These are phyloP conservation scores for Eristalinus sepulchralis DNA, from an alignment of 2,888 invertebrate species.

Conservation along the genomic window DNA sequence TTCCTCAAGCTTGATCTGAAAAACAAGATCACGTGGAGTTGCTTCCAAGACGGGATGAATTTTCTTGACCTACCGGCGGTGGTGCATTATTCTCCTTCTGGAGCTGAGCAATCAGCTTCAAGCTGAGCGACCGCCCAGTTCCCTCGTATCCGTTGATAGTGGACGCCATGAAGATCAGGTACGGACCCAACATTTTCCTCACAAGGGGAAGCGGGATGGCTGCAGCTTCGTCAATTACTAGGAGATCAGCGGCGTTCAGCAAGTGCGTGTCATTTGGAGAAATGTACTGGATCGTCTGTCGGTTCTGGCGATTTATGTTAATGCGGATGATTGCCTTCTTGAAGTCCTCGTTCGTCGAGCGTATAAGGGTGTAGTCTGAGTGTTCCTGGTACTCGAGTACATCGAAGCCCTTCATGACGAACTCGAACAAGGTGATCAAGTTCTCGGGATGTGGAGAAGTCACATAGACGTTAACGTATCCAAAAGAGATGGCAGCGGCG, in stretches of 20 bases:
- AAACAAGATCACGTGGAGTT: slow-evolving; percentile 20
- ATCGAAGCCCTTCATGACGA: slow-evolving; percentile 97
- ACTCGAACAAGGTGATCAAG: slow-evolving; percentile 97
- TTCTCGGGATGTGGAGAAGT: slow-evolving; percentile 99
- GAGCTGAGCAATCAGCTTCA: slow-evolving; percentile 96
- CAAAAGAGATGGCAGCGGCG: slow-evolving; percentile 91
- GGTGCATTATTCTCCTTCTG: slow-evolving; percentile 84
- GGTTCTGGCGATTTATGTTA: slow-evolving; percentile 93
- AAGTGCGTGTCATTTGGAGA: slow-evolving; percentile 94
- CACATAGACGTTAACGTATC: slow-evolving; percentile 94
- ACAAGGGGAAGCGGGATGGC: slow-evolving; percentile 98
- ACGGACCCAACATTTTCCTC: slow-evolving; percentile 93
- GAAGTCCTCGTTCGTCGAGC: slow-evolving; percentile 97
- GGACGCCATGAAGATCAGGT: slow-evolving; percentile 96
- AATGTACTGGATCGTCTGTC: slow-evolving; percentile 98
- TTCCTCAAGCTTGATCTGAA: slow-evolving; percentile 91
- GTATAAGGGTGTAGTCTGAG: slow-evolving; percentile 95
- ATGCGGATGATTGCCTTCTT: slow-evolving; percentile 97
- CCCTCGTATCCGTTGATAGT: slow-evolving; percentile 99
- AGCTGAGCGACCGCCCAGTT: slow-evolving; percentile 96
- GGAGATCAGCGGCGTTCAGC: slow-evolving; percentile 94
- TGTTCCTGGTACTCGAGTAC: slow-evolving; percentile 97
- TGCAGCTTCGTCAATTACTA: slow-evolving; percentile 99
- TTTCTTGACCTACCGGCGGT: slow-evolving; percentile 82
- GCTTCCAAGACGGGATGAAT: background rate